phyloP scores from a whole-genome alignment of 2,888 invertebrate species.

The Smittia sp. region DNA sequence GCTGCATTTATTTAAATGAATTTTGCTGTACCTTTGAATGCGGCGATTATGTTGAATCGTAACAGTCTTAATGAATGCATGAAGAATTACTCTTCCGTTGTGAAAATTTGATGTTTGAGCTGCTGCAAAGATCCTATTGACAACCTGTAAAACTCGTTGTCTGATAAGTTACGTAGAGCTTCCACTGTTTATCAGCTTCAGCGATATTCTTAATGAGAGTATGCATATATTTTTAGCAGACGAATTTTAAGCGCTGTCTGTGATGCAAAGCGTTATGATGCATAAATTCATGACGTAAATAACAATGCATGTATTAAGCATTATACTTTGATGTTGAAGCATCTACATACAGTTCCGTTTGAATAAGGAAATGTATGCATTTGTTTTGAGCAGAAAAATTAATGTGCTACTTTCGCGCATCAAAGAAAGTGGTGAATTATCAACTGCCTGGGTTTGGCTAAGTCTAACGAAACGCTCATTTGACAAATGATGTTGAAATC shows the following conservation, averaged over 20 bases:
- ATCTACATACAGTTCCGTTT: neutral
- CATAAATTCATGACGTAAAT: slow-evolving; percentile 19
- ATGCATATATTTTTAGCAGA: neutral
- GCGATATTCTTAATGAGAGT: too few species aligned
- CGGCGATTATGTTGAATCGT: slow-evolving; percentile 3
- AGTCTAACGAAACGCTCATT: neutral
- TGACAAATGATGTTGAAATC: neutral
- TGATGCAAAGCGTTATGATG: slow-evolving; percentile 5
- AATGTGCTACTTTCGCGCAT: slow-evolving; percentile 11
- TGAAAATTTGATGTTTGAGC: slow-evolving; percentile 18
- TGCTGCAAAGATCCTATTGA: too few species aligned
- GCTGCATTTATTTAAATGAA: slow-evolving; percentile 12
- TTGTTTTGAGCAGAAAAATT: neutral
- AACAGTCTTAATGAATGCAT: neutral
- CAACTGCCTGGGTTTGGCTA: neutral
- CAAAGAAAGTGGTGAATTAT: neutral
- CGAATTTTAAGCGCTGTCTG: neutral
- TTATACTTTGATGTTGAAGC: slow-evolving; percentile 12
- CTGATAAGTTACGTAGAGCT: too few species aligned
- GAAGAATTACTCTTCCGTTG: slow-evolving; percentile 26
- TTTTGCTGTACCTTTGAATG: slow-evolving; percentile 7
- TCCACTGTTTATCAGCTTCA: too few species aligned
- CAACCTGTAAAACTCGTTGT: too few species aligned
- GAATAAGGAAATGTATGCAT: neutral
- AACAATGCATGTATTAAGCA: slow-evolving; percentile 2